A percentile compares a stretch with the other conserved stretches of the same genome.
These are phyloP conservation scores for Sacculina carcini DNA, from an alignment of 2,888 invertebrate genomes.

Conservation along the genomic window DNA sequence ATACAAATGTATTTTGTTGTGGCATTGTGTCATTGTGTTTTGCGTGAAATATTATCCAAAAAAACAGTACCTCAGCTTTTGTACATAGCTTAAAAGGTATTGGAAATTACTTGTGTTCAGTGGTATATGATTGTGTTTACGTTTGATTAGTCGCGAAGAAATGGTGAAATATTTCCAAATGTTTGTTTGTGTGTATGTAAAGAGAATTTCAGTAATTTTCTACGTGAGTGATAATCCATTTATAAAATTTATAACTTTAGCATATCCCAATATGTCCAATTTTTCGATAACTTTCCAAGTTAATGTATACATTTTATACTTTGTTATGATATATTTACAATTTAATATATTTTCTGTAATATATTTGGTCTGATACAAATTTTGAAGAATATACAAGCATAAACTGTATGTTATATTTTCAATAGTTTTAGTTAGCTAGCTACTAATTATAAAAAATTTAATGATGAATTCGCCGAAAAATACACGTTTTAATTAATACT, in stretches of 20 bases:
- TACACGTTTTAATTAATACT: no score
- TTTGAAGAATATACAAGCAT: no score
- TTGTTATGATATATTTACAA: no score
- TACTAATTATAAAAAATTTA: no score
- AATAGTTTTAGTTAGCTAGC: no score
- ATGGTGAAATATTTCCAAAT: background rate
- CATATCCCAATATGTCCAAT: background rate
- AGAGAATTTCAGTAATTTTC: background rate
- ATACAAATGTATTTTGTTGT: background rate
- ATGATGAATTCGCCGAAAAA: no score
- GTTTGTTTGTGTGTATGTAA: background rate
- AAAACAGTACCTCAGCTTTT: background rate
- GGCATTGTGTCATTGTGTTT: background rate
- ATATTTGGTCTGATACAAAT: no score
- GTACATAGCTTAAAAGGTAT: no score
- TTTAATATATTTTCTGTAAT: no score
- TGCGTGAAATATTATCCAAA: background rate
- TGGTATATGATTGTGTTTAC: background rate
- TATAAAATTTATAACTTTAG: background rate
- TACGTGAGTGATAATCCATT: background rate
- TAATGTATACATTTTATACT: background rate
- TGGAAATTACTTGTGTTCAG: no score
- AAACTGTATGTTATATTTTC: no score
- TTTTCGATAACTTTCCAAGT: background rate
- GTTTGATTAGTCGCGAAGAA: background rate